Percentiles rank a stretch among this genome's conserved stretches.
Conservation (phyloP, 2,113 vertebrate genomes). For the Dendrocopos noguchii region DNA sequence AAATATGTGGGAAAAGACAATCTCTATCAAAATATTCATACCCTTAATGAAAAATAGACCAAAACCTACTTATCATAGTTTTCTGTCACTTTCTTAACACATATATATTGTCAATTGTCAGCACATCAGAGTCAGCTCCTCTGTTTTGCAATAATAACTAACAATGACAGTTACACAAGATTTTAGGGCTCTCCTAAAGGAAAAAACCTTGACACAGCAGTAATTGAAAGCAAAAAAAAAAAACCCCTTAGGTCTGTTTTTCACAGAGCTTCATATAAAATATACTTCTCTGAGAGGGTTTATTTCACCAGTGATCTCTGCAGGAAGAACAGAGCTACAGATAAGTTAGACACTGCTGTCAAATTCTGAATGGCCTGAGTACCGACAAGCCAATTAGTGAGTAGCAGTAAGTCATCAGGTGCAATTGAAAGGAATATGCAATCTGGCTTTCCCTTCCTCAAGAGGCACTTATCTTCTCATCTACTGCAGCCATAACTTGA, state of each 20-base stretch:
- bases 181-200: conserved; percentile 24
- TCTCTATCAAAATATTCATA: neutral
- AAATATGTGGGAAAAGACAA: neutral
- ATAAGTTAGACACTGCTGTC: neutral
- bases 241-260: neutral
- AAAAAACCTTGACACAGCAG: neutral
- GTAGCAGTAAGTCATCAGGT: conserved; percentile 52
- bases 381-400: conserved; percentile 52
- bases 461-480: conserved; percentile 44
- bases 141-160: neutral
- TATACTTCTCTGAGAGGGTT: neutral
- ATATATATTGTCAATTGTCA: neutral
- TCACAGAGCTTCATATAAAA: neutral
- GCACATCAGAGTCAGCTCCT: neutral
- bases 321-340: conserved; percentile 27
- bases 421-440: conserved; percentile 42
- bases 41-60: neutral
- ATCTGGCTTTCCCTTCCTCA: conserved; percentile 38
- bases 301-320: conserved; percentile 18
- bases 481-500: conserved; percentile 48
- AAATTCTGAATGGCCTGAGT: conserved; percentile 32
- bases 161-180: neutral
- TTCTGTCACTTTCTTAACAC: neutral
- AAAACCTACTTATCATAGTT: neutral
- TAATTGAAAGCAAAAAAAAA: neutral